phyloP scores from a whole-genome alignment of 2,888 invertebrate genomes.

The Drosophila multiciliata region DNA sequence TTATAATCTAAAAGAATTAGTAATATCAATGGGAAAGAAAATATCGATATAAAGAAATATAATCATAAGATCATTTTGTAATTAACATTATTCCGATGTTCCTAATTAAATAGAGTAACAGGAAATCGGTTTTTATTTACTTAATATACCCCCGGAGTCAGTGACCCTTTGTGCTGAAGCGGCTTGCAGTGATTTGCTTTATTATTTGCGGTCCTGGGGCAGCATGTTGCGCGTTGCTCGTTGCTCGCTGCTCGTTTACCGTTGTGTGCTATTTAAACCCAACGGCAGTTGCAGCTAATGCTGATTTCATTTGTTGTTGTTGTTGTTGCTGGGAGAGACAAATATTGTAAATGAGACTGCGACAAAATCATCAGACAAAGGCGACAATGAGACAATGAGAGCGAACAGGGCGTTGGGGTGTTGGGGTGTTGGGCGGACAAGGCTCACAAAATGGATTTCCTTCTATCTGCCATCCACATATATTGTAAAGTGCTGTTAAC shows the following conservation, averaged over 20 bases:
- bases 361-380: conserved; percentile 72
- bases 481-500: conserved; percentile 68
- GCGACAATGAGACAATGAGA: conserved; percentile 57
- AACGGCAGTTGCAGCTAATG: conserved; percentile 63
- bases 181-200: conserved; percentile 56
- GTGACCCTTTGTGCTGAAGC: conserved; percentile 11
- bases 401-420: conserved; percentile 14
- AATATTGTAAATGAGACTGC: conserved; percentile 77
- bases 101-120: conserved; percentile 16
- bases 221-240: conserved; percentile 38
- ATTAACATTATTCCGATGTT: too few species aligned
- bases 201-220: conserved; percentile 63
- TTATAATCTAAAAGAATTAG: not conserved
- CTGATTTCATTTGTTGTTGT: conserved; percentile 59
- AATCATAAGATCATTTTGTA: too few species aligned
- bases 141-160: not conserved
- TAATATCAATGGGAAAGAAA: not conserved
- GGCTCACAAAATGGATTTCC: conserved; percentile 32
- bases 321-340: conserved; percentile 47
- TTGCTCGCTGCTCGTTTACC: conserved; percentile 15
- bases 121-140: not conserved
- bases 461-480: conserved; percentile 14
- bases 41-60: too few species aligned
- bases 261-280: conserved; percentile 35
- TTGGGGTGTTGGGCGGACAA: not conserved